A percentile compares a stretch with the other conserved stretches of the same genome.
Evolutionary conservation across 2,888 invertebrate genomes (phyloP).

Genomic region (Coecobrya sp.): DNA sequence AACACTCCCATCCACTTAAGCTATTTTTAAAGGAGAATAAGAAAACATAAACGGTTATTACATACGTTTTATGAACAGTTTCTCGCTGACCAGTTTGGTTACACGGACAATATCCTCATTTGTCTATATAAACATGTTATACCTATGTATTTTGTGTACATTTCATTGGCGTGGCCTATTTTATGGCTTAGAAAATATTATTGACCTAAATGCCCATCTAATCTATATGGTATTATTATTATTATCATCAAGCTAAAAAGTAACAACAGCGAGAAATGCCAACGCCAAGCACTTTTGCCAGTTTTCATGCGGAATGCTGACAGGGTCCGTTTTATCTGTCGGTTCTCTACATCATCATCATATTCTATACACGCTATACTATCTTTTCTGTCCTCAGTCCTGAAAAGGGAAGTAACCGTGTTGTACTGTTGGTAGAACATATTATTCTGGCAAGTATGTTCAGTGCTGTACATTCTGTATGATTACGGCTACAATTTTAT

Average conservation of each 20-base stretch:
- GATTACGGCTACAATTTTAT: background rate
- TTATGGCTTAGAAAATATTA: background rate
- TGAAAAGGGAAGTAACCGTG: background rate
- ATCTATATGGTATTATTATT: background rate
- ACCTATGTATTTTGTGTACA: too few relatives aligned
- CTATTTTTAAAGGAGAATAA: background rate
- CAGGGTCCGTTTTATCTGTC: background rate
- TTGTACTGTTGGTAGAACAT: too few relatives aligned
- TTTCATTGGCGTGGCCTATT: background rate
- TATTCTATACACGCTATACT: background rate
- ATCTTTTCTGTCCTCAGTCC: background rate
- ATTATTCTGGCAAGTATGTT: too few relatives aligned
- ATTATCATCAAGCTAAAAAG: background rate
- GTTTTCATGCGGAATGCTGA: constrained; percentile 24
- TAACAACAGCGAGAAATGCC: background rate
- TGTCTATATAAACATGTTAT: too few relatives aligned
- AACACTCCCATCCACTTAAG: background rate
- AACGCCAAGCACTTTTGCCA: background rate
- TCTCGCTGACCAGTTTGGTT: background rate
- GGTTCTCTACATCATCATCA: background rate
- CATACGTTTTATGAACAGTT: background rate
- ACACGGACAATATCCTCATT: background rate
- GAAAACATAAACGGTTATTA: constrained; percentile 11
- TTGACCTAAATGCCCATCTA: constrained; percentile 17
- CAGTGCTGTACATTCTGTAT: background rate